phyloP scores from a whole-genome alignment of 64 coral and sea anemone genomes.

The Cladopsammia gracilis region DNA sequence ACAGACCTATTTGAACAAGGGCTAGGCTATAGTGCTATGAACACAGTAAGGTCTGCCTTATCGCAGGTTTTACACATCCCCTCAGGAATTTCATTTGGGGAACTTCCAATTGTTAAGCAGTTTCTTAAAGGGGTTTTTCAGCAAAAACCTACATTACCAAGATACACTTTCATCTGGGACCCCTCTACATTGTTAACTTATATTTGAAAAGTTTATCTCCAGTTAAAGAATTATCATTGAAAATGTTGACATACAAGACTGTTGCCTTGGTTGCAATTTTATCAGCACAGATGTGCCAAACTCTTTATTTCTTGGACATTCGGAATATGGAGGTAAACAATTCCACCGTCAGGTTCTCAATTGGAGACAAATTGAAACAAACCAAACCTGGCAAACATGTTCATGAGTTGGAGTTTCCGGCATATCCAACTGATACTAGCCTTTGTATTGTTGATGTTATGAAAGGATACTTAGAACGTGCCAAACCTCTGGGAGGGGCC shows the following conservation, averaged over 20 bases:
- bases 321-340: conserved; percentile 7
- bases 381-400: conserved; percentile 64
- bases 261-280: conserved; percentile 9
- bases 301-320: conserved; percentile 61
- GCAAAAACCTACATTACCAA: conserved; percentile 62
- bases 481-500: conserved; percentile 15
- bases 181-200: conserved; percentile 40
- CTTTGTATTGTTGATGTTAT: conserved; percentile 42
- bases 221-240: conserved; percentile 24
- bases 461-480: conserved; percentile 55
- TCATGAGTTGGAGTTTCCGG: conserved; percentile 15
- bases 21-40: conserved; percentile 56
- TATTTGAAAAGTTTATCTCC: conserved; percentile 26
- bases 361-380: conserved; percentile 72
- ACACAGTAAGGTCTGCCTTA: conserved; percentile 52
- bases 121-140: conserved; percentile 69
- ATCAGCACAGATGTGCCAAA: conserved; percentile 61
- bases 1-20: conserved; percentile 30
- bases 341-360: conserved; percentile 38
- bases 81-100: conserved; percentile 56
- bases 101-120: conserved; percentile 46
- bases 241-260: conserved; percentile 59
- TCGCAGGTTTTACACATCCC: conserved; percentile 38
- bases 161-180: conserved; percentile 71
- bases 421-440: conserved; percentile 17